Base-by-base conservation (phyloP, 2,888 invertebrate genomes). In the Seira ritae region DNA sequence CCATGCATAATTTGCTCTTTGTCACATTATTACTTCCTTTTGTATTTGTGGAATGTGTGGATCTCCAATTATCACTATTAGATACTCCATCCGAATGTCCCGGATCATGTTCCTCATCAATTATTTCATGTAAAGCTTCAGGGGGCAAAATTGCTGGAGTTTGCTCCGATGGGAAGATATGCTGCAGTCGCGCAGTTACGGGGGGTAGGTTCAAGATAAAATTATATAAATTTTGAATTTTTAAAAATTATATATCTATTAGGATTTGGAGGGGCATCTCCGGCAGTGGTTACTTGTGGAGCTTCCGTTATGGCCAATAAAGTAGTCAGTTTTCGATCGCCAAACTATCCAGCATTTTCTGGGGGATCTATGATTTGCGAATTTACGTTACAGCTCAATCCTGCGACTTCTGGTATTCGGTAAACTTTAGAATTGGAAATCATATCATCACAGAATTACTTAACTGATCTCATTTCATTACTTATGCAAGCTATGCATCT, bases 281-380 rank as follows among this genome's bases (percentile, higher is more conserved):
- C 77, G 12, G 55, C 69, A 19, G 69, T 74, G 19, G 85, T 80
- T 19, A 67, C 78, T 19, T 87, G 87, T 77, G 86, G 86, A 4
- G 67, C 72, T 17, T 55, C 77, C 0, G n/a, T 83, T 2, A 62
- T 75, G 17, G 55, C 77, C 3, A 71, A 83, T 10, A 84, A 86
- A 69, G 70, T 85, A 1, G 78, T 83, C 4, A 70, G 70, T 66
- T 87, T 87, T 50, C 80, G 75, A 24, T 86, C 86, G 0, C 86
- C 86, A 42, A 60, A 68, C 23, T 87, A 86, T 62, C 87, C 87
- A 0, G 46, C 46, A 4, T 70, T 15, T 37, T 76, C 79, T 12
- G 66, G 79, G 12, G 87, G 87, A 12, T 83, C 71, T 72, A 60
- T 85, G 3, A 70, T 86, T 22, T 87, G 87, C 46, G 77, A 80